A percentile compares a stretch with the other conserved stretches of the same genome.
These are phyloP conservation scores for Halictus ligatus DNA, from an alignment of 2,888 invertebrate species.

Conservation along the genomic window DNA sequence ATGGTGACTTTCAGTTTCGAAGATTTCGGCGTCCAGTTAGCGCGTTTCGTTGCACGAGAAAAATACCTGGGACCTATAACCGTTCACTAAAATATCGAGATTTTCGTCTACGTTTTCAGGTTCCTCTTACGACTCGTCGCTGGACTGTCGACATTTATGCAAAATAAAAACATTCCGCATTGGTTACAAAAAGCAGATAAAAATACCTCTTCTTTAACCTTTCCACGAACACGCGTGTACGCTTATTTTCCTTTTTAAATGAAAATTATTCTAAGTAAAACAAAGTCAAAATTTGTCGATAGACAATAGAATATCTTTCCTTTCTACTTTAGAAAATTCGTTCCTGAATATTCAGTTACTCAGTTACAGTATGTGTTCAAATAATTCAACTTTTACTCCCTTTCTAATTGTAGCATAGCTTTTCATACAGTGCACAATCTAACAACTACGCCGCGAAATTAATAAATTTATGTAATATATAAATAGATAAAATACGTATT, in stretches of 20 bases:
- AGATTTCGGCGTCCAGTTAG: background rate
- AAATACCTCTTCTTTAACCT: too few relatives aligned
- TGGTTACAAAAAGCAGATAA: background rate
- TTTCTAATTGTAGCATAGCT: background rate
- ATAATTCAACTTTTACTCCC: background rate
- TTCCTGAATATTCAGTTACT: background rate
- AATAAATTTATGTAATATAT: background rate
- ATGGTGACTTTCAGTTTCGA: background rate
- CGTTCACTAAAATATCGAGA: background rate
- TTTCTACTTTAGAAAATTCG: too few relatives aligned
- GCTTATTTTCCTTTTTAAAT: too few relatives aligned
- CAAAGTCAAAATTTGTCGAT: too few relatives aligned
- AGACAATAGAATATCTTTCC: too few relatives aligned
- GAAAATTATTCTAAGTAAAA: too few relatives aligned
- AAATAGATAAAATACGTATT: background rate
- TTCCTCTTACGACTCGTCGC: background rate
- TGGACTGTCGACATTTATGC: background rate
- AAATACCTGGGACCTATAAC: background rate
- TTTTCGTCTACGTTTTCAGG: background rate
- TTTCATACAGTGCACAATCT: background rate
- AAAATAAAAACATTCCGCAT: background rate
- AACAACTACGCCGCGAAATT: background rate
- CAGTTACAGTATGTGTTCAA: background rate
- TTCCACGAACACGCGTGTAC: too few relatives aligned
- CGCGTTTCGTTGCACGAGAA: background rate